phyloP scores from a whole-genome alignment of 1,140 invertebrate genomes.

The Delia radicum region DNA sequence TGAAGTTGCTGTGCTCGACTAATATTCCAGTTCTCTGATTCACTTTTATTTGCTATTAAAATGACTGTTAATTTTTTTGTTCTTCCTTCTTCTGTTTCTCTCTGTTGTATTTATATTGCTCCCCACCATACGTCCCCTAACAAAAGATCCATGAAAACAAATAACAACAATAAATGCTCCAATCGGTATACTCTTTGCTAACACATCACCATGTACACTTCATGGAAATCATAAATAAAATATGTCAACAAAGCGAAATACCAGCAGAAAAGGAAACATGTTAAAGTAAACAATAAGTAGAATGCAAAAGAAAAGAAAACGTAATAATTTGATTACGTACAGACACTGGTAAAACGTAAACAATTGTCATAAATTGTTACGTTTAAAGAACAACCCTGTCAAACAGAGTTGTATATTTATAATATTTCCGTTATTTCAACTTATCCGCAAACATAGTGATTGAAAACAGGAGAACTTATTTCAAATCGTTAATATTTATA shows the following conservation, averaged over 20 bases:
- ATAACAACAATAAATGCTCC: background rate
- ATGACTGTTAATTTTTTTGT: conserved; percentile 4
- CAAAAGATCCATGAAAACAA: background rate
- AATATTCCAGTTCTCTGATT: conserved; percentile 18
- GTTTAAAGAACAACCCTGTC: background rate
- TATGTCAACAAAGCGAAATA: conserved; percentile 1
- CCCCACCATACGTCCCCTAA: conserved; percentile 9
- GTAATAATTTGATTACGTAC: background rate
- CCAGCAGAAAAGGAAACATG: background rate
- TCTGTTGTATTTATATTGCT: background rate
- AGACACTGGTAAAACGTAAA: background rate
- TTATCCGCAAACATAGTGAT: too few relatives aligned
- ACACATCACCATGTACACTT: background rate
- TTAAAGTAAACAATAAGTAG: background rate
- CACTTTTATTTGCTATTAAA: conserved; percentile 6
- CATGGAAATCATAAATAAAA: background rate
- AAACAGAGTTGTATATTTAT: background rate
- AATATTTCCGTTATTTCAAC: too few relatives aligned
- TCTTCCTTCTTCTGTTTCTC: background rate
- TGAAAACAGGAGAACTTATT: too few relatives aligned
- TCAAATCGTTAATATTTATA: too few relatives aligned
- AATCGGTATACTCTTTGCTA: background rate
- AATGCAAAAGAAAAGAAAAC: background rate
- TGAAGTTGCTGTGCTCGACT: conserved; percentile 4
- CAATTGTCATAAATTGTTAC: too few relatives aligned